Conservation (phyloP, 2,113 vertebrate genomes). For the Peromyscus polionotus region DNA sequence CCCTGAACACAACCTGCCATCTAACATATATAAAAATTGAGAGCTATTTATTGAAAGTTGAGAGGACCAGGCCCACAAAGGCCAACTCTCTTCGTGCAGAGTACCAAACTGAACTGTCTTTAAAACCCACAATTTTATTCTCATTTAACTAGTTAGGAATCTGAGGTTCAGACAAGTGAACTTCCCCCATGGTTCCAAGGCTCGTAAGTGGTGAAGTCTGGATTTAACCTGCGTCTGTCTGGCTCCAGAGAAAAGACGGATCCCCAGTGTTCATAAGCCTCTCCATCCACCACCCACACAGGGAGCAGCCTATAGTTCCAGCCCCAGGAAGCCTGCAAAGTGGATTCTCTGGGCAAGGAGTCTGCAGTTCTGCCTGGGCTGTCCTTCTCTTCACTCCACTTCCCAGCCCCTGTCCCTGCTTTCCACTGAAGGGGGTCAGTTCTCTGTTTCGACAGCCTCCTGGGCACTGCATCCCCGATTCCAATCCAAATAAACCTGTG, state of each 20-base stretch:
- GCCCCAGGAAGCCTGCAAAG: slow-evolving; percentile 47
- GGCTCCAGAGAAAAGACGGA: slow-evolving; percentile 30
- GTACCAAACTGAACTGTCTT: not conserved
- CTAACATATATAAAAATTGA: not conserved
- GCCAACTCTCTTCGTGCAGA: not conserved
- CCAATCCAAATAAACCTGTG: slow-evolving; percentile 84
- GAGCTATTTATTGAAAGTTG: not conserved
- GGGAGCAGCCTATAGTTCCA: not conserved
- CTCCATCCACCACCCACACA: slow-evolving; percentile 16
- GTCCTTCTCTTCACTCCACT: not conserved
- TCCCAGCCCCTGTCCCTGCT: slow-evolving; percentile 21
- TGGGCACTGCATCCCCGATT: slow-evolving; percentile 68
- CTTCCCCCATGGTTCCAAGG: not conserved
- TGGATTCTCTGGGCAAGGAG: slow-evolving; percentile 27
- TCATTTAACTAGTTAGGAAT: slow-evolving; percentile 63
- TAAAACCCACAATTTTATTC: slow-evolving; percentile 48
- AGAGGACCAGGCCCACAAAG: not conserved
- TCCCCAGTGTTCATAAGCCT: not conserved
- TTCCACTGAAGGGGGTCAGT: slow-evolving; percentile 67
- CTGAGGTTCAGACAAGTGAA: slow-evolving; percentile 48
- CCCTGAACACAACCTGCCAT: not conserved
- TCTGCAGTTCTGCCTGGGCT: not conserved
- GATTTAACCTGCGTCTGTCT: slow-evolving; percentile 49
- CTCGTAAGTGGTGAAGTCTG: slow-evolving; percentile 14
- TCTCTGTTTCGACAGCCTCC: slow-evolving; percentile 81